Percentiles rank a stretch among this genome's conserved stretches.
phyloP scores from a whole-genome alignment of 2,888 invertebrate species.

The Trichopria drosophilae region DNA sequence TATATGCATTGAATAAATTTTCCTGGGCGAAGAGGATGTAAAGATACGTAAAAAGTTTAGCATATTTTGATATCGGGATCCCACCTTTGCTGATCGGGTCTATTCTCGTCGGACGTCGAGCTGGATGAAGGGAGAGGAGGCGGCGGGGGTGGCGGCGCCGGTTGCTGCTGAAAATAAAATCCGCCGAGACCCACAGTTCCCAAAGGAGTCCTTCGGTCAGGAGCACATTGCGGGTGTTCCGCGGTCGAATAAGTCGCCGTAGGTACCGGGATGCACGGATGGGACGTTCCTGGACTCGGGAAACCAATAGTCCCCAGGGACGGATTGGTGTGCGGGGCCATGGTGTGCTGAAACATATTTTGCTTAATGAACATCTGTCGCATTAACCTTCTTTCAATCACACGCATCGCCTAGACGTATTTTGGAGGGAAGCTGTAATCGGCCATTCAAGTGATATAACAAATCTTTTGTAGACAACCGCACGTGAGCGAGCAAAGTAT shows the following conservation, averaged over 20 bases:
- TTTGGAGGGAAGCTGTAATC: no score
- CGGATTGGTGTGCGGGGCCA: conserved; percentile 48
- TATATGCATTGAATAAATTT: no score
- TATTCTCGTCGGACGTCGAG: conserved; percentile 74
- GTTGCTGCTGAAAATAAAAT: conserved; percentile 79
- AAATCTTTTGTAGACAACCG: no score
- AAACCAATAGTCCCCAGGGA: conserved; percentile 27
- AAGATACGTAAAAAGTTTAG: no score
- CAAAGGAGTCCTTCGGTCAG: conserved; percentile 74
- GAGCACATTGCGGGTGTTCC: conserved; percentile 61
- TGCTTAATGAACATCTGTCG: not conserved
- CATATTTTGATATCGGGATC: conserved; percentile 33
- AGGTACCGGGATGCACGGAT: conserved; percentile 52
- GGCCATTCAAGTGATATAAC: no score
- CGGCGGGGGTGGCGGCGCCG: conserved; percentile 58
- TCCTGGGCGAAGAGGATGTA: no score
- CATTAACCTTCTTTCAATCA: no score
- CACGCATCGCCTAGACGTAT: no score
- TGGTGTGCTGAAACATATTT: conserved; percentile 47
- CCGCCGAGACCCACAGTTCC: conserved; percentile 84
- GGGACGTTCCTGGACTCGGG: conserved; percentile 42
- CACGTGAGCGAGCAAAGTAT: no score
- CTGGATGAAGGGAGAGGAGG: conserved; percentile 36
- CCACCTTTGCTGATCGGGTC: conserved; percentile 65
- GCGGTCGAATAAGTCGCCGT: conserved; percentile 58